Conservation (phyloP, 2,888 invertebrate species). For the Seira sanloemensis region DNA sequence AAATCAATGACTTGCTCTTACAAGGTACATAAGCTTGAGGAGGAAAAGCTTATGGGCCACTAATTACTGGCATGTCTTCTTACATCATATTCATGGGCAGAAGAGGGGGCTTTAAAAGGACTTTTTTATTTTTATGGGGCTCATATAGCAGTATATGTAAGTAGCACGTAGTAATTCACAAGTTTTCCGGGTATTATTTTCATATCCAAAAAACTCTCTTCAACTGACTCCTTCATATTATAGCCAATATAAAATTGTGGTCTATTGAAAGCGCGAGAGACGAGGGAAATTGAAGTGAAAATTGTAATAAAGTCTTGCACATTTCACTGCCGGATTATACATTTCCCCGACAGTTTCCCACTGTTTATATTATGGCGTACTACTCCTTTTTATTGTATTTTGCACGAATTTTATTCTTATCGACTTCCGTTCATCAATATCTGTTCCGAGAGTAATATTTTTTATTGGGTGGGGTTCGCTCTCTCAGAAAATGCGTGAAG, state of each 20-base stretch:
- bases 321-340: neutral
- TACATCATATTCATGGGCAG: no score
- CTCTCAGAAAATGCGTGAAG: slow-evolving; percentile 4
- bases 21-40: slow-evolving; percentile 4
- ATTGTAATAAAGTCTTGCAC: no score
- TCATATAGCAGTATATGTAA: no score
- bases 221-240: no score
- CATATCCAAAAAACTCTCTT: no score
- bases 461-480: slow-evolving; percentile 55
- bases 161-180: no score
- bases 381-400: neutral
- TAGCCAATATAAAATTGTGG: no score
- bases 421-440: slow-evolving; percentile 13
- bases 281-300: neutral
- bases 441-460: neutral
- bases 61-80: neutral
- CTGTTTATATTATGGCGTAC: no score
- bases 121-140: no score
- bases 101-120: no score
- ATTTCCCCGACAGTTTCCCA: neutral
- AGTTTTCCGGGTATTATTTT: no score
- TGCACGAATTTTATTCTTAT: slow-evolving; percentile 7
- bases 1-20: neutral
- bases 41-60: neutral
- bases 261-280: no score